Evolutionary conservation across 2,113 vertebrate species (phyloP).

Genomic region (Martes martes): DNA sequence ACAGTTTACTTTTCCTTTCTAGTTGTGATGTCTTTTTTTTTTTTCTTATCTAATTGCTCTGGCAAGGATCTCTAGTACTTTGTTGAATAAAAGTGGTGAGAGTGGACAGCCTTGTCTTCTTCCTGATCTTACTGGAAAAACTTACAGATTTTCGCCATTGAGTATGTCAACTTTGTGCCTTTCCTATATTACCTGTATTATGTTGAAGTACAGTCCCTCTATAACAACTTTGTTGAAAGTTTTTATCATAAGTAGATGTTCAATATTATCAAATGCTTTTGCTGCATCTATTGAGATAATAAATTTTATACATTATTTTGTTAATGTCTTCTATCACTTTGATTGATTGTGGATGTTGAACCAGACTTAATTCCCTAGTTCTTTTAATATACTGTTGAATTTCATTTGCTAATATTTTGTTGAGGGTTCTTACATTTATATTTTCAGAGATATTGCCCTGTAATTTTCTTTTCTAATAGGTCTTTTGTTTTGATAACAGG

Average conservation of each 20-base stretch:
- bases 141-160: not conserved
- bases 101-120: not conserved
- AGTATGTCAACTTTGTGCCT: not conserved
- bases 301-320: not conserved
- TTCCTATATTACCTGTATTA: not conserved
- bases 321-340: not conserved
- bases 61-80: not conserved
- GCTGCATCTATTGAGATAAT: not conserved
- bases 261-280: not conserved
- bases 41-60: not conserved
- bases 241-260: not conserved
- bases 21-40: not conserved
- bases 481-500: not conserved
- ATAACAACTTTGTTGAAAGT: not conserved
- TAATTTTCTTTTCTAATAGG: not conserved
- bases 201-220: not conserved
- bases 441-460: not conserved
- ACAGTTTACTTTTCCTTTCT: not conserved
- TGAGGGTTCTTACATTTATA: not conserved
- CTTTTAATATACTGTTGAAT: not conserved
- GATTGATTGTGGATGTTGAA: not conserved
- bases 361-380: not conserved
- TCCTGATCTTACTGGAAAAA: not conserved
- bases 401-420: not conserved
- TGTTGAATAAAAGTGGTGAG: not conserved